Conservation (phyloP, 1,140 invertebrate genomes). For the Rhyacophila brunnea region DNA sequence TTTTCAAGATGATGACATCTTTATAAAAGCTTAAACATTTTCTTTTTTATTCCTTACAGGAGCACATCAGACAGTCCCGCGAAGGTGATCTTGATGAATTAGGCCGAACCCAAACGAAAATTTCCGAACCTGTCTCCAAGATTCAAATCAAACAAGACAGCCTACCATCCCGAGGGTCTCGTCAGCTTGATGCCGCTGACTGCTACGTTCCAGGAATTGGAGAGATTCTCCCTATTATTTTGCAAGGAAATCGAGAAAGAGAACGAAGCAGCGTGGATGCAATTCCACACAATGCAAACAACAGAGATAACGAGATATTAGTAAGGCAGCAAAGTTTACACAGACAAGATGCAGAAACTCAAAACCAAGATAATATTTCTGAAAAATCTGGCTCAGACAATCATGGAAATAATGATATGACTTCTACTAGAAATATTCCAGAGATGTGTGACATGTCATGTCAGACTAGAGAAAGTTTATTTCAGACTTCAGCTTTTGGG, state of each 20-base stretch:
- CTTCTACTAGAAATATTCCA: slow-evolving; percentile 40
- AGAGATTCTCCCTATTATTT: slow-evolving; percentile 49
- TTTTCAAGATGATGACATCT: no score
- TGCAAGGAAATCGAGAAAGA: slow-evolving; percentile 19
- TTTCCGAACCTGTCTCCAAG: slow-evolving; percentile 39
- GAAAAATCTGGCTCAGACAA: slow-evolving; percentile 38
- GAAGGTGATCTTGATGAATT: slow-evolving; percentile 72
- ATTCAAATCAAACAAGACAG: slow-evolving; percentile 37
- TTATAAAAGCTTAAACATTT: no score
- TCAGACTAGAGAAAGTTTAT: slow-evolving; percentile 76
- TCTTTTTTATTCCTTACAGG: slow-evolving; percentile 54
- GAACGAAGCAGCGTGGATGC: slow-evolving; percentile 10
- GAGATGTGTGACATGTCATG: slow-evolving; percentile 77
- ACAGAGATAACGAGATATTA: slow-evolving; percentile 41
- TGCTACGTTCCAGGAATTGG: slow-evolving; percentile 53
- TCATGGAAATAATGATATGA: slow-evolving; percentile 7
- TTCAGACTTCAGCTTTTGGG: slow-evolving; percentile 50
- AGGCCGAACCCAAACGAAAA: slow-evolving; percentile 54
- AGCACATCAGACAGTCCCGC: slow-evolving; percentile 75
- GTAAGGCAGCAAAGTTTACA: slow-evolving; percentile 51
- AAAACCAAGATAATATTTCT: slow-evolving; percentile 53
- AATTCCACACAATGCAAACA: slow-evolving; percentile 13
- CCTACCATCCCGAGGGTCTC: slow-evolving; percentile 11
- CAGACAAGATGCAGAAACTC: slow-evolving; percentile 51
- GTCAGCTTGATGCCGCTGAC: slow-evolving; percentile 20